Evolutionary conservation across 2,113 vertebrate genomes (phyloP).

Genomic region (Orycteropus afer): DNA sequence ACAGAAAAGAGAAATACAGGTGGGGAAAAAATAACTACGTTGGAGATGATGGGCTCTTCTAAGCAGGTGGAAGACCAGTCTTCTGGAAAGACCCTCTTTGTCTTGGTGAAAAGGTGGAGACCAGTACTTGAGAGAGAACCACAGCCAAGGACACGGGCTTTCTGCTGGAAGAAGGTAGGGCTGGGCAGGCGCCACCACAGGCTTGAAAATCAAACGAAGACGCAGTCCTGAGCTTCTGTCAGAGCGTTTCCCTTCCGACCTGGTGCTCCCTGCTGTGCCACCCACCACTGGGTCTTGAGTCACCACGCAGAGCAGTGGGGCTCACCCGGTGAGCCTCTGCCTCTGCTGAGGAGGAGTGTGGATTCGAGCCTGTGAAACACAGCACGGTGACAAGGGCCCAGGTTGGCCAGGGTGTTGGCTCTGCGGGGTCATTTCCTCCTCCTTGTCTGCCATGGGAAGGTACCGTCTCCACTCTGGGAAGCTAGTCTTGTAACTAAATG

Average conservation of each 20-base stretch:
- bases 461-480: background rate
- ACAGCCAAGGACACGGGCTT: background rate
- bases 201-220: background rate
- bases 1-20: background rate
- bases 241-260: background rate
- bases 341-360: background rate
- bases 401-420: background rate
- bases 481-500: background rate
- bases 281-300: fast-evolving
- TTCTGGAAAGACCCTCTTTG: background rate
- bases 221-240: background rate
- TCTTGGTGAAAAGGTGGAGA: background rate
- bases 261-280: fast-evolving
- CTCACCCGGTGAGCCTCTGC: background rate
- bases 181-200: too few species aligned
- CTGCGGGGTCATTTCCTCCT: too few species aligned
- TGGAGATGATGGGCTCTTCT: background rate
- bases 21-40: fast-evolving
- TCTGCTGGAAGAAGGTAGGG: background rate
- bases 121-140: background rate
- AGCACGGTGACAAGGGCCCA: too few species aligned
- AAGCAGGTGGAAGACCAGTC: background rate
- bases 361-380: background rate
- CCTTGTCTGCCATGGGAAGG: fast-evolving
- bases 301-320: background rate